Evolutionary conservation across 2,888 invertebrate species (phyloP), one percentile per base, ranked within the genome.

Genomic region (Apamea crenata): DNA sequence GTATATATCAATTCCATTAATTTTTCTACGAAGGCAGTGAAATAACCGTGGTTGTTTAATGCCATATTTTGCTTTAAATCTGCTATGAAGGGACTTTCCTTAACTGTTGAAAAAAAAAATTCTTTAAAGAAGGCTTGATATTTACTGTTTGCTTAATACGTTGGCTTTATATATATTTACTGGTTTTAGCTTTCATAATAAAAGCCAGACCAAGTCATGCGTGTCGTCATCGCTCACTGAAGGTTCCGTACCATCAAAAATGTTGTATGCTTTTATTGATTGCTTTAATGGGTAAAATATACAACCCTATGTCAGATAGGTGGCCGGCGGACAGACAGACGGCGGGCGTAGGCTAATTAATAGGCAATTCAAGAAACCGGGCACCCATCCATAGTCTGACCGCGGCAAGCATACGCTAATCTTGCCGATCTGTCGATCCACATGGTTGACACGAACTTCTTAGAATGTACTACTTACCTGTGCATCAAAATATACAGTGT

Each of bases 31-130:
- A 44, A 79, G 25, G 53, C 44, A 21, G 53, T 79, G 44, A 56
- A 77, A 32, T 77, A 77, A 12, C 77, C 77, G 4, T 66, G 65
- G 2, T 1, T 10, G 32, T 44, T 63, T 14, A 29, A 12, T 53
- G 0, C 5, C 77, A 80, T 77, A 4, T n/a, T 16, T 1, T 79
- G 1, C 21, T 56, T 44, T 1, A 77, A 7, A 66, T 77, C n/a
- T 16, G 2, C 10, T 21, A 77, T 0, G 53, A 79, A 79, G 16
- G 32, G 10, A 32, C 7, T 44, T 2, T 16, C 2, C 36, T 21
- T 1, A n/a, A 0, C 71, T 71, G 71, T 63, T n/a, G 32, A 56
- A 36, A 36, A 36, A 21, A 18, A 36, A n/a, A 21, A 36, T n/a
- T n/a, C n/a, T n/a, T n/a, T 50, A 32, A 69, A 50, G 18, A 71